phyloP scores from a whole-genome alignment of 1,140 invertebrate species.

The Cydia amplana region DNA sequence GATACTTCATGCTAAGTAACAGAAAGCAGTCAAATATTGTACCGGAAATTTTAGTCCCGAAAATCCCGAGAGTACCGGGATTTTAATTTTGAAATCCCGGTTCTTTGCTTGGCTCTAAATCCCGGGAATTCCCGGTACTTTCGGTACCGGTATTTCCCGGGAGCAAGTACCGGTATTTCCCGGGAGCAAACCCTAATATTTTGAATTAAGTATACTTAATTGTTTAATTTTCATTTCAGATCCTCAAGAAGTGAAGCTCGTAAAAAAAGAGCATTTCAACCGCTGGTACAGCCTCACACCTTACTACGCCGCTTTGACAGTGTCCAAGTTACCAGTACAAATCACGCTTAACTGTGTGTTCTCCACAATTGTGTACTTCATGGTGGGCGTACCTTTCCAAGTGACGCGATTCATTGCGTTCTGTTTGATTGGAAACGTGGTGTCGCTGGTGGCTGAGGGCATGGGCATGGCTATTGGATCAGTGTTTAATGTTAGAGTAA shows the following conservation, averaged over 20 bases:
- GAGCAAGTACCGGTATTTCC: too few relatives aligned
- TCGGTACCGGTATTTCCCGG: too few relatives aligned
- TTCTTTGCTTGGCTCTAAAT: too few relatives aligned
- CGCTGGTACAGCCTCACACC: constrained; percentile 90
- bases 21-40: too few relatives aligned
- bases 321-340: constrained; percentile 83
- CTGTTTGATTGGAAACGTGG: constrained; percentile 79
- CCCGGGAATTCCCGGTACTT: too few relatives aligned
- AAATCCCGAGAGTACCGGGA: too few relatives aligned
- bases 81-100: too few relatives aligned
- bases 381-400: constrained; percentile 81
- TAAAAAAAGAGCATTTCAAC: constrained; percentile 91
- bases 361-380: constrained; percentile 81
- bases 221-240: constrained; percentile 75
- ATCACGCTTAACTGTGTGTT: constrained; percentile 81
- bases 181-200: too few relatives aligned
- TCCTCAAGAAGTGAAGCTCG: constrained; percentile 89
- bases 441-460: constrained; percentile 82
- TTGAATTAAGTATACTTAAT: too few relatives aligned
- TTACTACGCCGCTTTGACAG: constrained; percentile 88
- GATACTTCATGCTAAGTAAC: too few relatives aligned
- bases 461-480: constrained; percentile 83
- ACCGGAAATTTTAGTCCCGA: too few relatives aligned
- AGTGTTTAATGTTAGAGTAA: constrained; percentile 83
- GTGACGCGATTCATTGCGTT: constrained; percentile 79